Conservation (phyloP, 2,888 invertebrate species). For the Elysia crispata region DNA sequence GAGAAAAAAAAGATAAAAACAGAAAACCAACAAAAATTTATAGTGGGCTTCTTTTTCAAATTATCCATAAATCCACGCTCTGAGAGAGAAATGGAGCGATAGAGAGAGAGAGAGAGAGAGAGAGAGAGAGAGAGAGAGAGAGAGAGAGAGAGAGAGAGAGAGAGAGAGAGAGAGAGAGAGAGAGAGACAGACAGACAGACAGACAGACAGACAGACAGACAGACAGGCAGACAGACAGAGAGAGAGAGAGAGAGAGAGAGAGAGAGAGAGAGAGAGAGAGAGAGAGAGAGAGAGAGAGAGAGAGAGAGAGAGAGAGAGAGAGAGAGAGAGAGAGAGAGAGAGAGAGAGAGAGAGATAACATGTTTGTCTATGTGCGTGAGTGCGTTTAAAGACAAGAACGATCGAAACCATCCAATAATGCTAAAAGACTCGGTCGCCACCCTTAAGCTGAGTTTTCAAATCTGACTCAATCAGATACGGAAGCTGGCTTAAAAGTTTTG, state of each 20-base stretch:
- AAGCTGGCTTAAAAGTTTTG: no score
- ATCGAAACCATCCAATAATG: no score
- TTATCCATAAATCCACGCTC: background rate
- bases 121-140: background rate
- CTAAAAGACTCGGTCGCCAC: no score
- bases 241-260: conserved; percentile 19
- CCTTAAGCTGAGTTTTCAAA: no score
- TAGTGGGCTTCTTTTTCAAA: background rate
- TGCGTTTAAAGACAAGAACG: no score
- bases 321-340: background rate
- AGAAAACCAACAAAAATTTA: background rate
- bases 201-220: background rate
- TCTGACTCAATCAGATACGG: no score
- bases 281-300: conserved; percentile 35
- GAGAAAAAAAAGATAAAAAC: background rate
- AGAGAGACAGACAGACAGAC: conserved; percentile 21
- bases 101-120: conserved; percentile 20
- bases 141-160: conserved; percentile 37
- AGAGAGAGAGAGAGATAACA: background rate
- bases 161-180: conserved; percentile 31
- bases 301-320: conserved; percentile 37
- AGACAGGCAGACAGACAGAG: conserved; percentile 10
- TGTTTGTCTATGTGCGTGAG: no score
- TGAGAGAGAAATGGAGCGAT: background rate
- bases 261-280: conserved; percentile 31